Percentiles rank a stretch among this genome's conserved stretches.
These are phyloP conservation scores for Dromococcyx pavoninus DNA, from an alignment of 2,797 vertebrate genomes.

Conservation along the genomic window DNA sequence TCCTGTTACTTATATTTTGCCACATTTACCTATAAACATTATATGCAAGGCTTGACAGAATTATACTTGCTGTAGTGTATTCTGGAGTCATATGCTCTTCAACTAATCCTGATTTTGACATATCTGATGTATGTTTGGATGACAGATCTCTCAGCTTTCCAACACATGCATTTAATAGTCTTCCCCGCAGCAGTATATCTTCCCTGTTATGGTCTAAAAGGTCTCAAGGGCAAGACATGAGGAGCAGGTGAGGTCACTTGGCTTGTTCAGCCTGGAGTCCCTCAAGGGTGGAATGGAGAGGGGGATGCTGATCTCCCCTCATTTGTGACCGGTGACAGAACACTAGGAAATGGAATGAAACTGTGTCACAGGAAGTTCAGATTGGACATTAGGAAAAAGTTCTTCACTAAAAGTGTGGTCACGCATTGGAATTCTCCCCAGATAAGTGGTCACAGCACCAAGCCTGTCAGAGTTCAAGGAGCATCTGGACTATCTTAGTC, in stretches of 20 bases:
- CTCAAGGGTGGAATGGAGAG: not conserved
- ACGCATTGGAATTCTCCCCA: too few species aligned
- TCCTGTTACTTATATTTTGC: not conserved
- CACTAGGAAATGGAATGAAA: not conserved
- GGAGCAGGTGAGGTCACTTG: not conserved
- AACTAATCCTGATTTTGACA: not conserved
- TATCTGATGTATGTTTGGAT: not conserved
- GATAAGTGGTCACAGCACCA: too few species aligned
- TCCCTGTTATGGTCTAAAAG: not conserved
- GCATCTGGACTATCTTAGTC: not conserved
- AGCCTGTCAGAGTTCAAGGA: too few species aligned
- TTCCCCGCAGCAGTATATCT: not conserved
- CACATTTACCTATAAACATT: not conserved
- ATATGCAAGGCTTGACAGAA: not conserved
- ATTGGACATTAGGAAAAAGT: too few species aligned
- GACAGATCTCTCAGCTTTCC: not conserved
- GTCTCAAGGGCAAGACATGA: not conserved
- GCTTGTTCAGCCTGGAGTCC: not conserved
- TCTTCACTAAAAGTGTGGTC: too few species aligned
- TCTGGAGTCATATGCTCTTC: not conserved
- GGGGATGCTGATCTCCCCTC: not conserved
- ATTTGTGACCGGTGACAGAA: not conserved
- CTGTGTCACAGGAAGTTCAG: too few species aligned
- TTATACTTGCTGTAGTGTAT: not conserved
- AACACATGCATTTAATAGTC: not conserved